Evolutionary conservation across 2,113 vertebrate genomes (phyloP).

Genomic region (Orientallactaga bullata): DNA sequence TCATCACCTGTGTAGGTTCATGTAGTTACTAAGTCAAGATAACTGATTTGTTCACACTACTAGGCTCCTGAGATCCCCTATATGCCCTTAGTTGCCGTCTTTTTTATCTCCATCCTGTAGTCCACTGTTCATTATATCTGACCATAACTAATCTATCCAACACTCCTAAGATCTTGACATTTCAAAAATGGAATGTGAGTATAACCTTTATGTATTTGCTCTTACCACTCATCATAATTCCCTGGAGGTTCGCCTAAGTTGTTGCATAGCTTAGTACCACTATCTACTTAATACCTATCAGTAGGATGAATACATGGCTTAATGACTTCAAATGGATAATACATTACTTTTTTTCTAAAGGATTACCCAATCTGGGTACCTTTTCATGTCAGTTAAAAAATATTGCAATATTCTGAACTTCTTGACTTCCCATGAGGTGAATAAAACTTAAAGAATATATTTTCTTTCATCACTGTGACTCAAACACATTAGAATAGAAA

Average conservation of each 20-base stretch:
- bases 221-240: not conserved
- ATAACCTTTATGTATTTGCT: not conserved
- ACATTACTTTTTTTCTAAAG: not conserved
- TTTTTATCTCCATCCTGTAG: not conserved
- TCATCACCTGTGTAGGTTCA: not conserved
- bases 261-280: not conserved
- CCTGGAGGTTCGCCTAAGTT: not conserved
- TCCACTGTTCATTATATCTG: not conserved
- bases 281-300: not conserved
- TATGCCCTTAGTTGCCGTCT: no score
- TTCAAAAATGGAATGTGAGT: not conserved
- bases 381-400: not conserved
- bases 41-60: not conserved
- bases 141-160: not conserved
- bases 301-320: not conserved
- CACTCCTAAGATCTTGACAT: not conserved
- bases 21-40: not conserved
- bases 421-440: not conserved
- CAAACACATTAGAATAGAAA: constrained; percentile 28
- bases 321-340: not conserved
- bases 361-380: not conserved
- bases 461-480: constrained; percentile 41
- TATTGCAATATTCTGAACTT: not conserved
- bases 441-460: not conserved
- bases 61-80: not conserved